Evolutionary conservation across 2,113 vertebrate genomes (phyloP).

Genomic region (Spea bombifrons): DNA sequence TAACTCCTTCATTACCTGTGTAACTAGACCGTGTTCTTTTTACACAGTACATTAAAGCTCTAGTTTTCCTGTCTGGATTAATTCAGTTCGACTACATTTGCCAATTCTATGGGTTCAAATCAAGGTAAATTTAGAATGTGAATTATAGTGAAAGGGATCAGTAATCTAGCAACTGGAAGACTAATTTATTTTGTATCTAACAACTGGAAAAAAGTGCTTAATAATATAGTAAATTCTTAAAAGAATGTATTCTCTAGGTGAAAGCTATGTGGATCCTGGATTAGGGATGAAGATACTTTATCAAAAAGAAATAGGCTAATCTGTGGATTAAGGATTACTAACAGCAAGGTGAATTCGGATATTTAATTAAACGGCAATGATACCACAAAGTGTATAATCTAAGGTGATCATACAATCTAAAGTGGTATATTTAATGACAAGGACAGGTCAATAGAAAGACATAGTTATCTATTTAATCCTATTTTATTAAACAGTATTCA

Average conservation of each 20-base stretch:
- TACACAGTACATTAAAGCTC: constrained; percentile 1
- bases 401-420: constrained; percentile 2
- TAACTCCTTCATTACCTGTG: constrained; percentile 35
- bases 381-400: constrained; percentile 8
- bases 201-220: constrained; percentile 21
- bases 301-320: constrained; percentile 39
- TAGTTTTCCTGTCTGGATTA: neutral
- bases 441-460: neutral
- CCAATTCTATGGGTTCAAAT: neutral
- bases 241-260: neutral
- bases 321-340: constrained; percentile 33
- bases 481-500: no score
- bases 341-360: constrained; percentile 39
- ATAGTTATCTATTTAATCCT: no score
- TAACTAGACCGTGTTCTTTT: constrained; percentile 15
- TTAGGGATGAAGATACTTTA: constrained; percentile 32
- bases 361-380: constrained; percentile 21
- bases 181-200: constrained; percentile 33
- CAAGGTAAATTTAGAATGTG: neutral
- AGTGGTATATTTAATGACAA: neutral
- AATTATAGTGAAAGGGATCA: neutral
- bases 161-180: neutral
- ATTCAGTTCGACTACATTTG: neutral
- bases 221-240: constrained; percentile 7
- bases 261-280: constrained; percentile 27